Conservation (phyloP, 2,888 invertebrate genomes). For the Seira sanloemensis region DNA sequence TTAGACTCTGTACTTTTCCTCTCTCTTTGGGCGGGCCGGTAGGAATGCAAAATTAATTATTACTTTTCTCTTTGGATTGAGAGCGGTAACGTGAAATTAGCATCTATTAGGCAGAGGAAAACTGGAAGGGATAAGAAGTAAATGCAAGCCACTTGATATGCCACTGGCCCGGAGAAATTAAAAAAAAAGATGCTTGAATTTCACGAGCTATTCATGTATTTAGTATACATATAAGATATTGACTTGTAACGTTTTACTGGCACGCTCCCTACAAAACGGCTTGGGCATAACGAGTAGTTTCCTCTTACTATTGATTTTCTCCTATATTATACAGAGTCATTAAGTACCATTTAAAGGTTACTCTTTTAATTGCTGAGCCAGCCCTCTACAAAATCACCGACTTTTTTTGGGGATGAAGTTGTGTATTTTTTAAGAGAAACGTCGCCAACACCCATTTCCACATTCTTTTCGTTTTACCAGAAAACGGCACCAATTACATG, state of each 20-base stretch:
- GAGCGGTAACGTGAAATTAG: constrained; percentile 52
- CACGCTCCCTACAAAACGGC: no score
- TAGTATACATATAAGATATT: no score
- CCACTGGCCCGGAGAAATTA: no score
- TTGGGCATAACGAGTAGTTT: no score
- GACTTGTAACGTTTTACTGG: no score
- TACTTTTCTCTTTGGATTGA: constrained; percentile 45
- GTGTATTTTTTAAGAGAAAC: constrained; percentile 45
- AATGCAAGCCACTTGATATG: no score
- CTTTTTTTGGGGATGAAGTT: constrained; percentile 42
- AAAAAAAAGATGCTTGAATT: no score
- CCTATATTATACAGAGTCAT: not conserved
- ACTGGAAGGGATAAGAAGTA: not conserved
- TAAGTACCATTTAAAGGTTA: not conserved
- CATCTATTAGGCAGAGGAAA: constrained; percentile 41
- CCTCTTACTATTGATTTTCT: no score
- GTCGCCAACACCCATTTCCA: constrained; percentile 51
- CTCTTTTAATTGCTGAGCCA: constrained; percentile 49
- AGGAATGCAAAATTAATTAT: constrained; percentile 66
- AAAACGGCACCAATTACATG: not conserved
- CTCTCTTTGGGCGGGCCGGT: constrained; percentile 58
- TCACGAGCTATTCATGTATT: no score
- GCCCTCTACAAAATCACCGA: constrained; percentile 16
- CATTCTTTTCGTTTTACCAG: not conserved
- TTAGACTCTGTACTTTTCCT: not conserved